phyloP scores from a whole-genome alignment of 2,113 vertebrate genomes.

The Nasalis larvatus region DNA sequence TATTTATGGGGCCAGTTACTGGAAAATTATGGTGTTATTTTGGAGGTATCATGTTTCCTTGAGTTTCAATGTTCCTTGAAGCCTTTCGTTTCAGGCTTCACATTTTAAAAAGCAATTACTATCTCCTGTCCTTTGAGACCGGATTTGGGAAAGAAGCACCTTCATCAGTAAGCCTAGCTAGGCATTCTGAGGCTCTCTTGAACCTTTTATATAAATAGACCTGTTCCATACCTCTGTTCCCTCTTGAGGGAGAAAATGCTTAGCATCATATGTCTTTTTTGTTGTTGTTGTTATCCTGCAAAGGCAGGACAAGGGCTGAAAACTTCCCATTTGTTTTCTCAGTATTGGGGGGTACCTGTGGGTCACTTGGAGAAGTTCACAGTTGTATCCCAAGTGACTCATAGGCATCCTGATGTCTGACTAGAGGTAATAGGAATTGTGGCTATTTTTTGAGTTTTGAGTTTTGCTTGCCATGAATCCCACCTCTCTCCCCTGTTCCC shows the following conservation, averaged over 20 bases:
- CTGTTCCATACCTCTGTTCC: background rate
- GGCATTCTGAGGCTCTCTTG: background rate
- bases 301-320: background rate
- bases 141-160: background rate
- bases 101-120: background rate
- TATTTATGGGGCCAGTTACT: background rate
- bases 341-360: no score
- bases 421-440: background rate
- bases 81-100: background rate
- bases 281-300: background rate
- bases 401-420: background rate
- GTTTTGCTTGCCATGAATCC: background rate
- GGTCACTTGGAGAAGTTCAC: background rate
- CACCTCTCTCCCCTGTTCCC: background rate
- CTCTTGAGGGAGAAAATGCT: background rate
- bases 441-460: background rate
- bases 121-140: background rate
- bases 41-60: background rate
- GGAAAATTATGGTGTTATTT: background rate
- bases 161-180: no score
- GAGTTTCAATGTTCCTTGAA: background rate
- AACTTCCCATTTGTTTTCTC: background rate
- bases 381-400: background rate
- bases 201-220: background rate
- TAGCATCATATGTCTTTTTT: background rate